Evolutionary conservation across 2,888 invertebrate species (phyloP), one percentile per base, ranked within the genome.

Genomic region (Autographa gamma): DNA sequence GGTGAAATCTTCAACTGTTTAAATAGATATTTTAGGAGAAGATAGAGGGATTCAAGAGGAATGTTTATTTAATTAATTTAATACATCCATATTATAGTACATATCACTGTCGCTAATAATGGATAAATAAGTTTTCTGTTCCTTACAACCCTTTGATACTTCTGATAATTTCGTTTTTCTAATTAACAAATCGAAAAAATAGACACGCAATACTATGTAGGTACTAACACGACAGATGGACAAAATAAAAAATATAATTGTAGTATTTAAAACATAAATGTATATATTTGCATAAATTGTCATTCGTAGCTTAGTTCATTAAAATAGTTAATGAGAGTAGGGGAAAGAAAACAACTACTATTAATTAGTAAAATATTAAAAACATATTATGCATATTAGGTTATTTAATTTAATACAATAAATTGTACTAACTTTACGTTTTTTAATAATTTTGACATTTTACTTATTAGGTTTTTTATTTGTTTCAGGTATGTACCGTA

Each of bases 401-500:
- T 1, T 11, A 11, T 38, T 34, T 38, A 38, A 11, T 9, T 38
- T 11, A 11, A 38, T 38, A 9, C 25, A 3, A 25, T 25, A 25
- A 25, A 25, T 25, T 25, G 25, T 25, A 25, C 8, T 38, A 34
- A 34, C 6, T 4, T 11, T 38, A 38, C 38, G 1, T 2, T 11
- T 2, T 38, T 11, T 48, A 16, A 0, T 16, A 4, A 5, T 48
- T 54, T 19, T 54, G 19, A 18, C 19, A 25, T 13, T 56, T 56
- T 19, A 25, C 25, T 56, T 25, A 56, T 19, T 13, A 25, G 25
- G 0, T 11, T 69, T 68, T 14, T 63, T 48, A 62, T 63, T 81
- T 79, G 79, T 82, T 82, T 54, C 84, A 82, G 82, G 82, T 82
- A 83, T 66, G 83, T 83, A 65, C 60, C 43, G 65, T 11, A 2